Base-by-base conservation (phyloP, 2,797 vertebrate species). In the Phalloptychus januarius region DNA sequence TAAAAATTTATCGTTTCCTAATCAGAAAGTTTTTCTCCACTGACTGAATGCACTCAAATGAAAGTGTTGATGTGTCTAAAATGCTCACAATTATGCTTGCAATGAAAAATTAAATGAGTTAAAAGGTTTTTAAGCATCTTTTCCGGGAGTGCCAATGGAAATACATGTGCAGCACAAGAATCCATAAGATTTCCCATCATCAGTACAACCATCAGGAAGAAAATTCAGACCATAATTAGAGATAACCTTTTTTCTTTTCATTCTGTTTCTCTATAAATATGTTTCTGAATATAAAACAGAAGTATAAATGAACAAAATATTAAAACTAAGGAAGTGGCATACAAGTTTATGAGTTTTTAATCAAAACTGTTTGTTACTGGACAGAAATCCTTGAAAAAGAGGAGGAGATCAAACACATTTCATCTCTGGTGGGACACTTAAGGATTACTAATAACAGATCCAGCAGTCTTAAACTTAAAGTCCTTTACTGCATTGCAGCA, bases 371-470 rank as follows among this genome's bases (percentile, higher is more conserved):
- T 33, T 70, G 2, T 44, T 71, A 18, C 46, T 71, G 33, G 16
- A 46, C 33, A 63, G 23, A 23, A 38, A 45, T 58, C 7, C 4
- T 23, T 23, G 7, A 38, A 67, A 38, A 11, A 69, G 2, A 71
- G 56, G 16, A 28, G 52, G 25, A 50, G 44, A 80, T 80, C 12
- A 63, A 50, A 42, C 50, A 44, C 61, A 71, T 28, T 42, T 36
- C 11, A 40, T 70, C 0, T 46, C 54, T 16, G 61, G 28, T 72
- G 74, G 45, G 52, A 80, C 3, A 71, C 15, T 48, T 42, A 16
- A 13, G 31, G 50, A 48, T 79, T 70, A 71, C 31, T 65, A 48
- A 72, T n/a, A 44, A 36, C 33, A 48, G 12, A 42, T 76, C 13
- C 54, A 45, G 7, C 42, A 71, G 48, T 15, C 44, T 36, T 71